Percentiles rank a stretch among this genome's conserved stretches.
Evolutionary conservation across 1,140 invertebrate species (phyloP).

Genomic region (Coenobita brevimanus): DNA sequence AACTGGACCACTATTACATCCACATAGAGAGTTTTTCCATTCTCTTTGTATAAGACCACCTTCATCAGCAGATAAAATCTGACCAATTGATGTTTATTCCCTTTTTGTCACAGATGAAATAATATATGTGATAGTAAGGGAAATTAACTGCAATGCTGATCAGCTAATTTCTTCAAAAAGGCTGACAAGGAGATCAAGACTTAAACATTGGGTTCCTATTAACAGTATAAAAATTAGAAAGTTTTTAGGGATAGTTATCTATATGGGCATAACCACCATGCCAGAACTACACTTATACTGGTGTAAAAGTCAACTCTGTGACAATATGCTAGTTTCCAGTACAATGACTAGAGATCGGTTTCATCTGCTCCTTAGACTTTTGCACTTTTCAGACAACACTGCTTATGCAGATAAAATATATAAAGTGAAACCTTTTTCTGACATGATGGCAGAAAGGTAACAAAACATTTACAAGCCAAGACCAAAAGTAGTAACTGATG

Average conservation of each 20-base stretch:
- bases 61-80: background rate
- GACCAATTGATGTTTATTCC: background rate
- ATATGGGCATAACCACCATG: conserved; percentile 67
- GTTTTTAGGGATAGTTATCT: conserved; percentile 70
- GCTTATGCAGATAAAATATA: conserved; percentile 67
- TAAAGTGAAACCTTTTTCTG: conserved; percentile 71
- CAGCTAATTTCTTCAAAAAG: background rate
- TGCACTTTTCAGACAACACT: conserved; percentile 72
- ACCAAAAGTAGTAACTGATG: conserved; percentile 72
- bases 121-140: background rate
- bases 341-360: conserved; percentile 73
- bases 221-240: conserved; percentile 68
- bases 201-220: background rate
- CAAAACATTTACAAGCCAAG: conserved; percentile 71
- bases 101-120: background rate
- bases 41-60: background rate
- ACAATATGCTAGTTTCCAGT: conserved; percentile 43
- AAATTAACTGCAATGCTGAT: background rate
- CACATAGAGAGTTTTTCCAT: background rate
- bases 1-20: background rate
- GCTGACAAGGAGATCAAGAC: background rate
- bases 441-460: conserved; percentile 71
- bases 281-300: conserved; percentile 69
- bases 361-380: conserved; percentile 71
- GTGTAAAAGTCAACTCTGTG: conserved; percentile 65